These are phyloP conservation scores for Proales similis DNA, from an alignment of 1,140 invertebrate species.

Conservation along the genomic window DNA sequence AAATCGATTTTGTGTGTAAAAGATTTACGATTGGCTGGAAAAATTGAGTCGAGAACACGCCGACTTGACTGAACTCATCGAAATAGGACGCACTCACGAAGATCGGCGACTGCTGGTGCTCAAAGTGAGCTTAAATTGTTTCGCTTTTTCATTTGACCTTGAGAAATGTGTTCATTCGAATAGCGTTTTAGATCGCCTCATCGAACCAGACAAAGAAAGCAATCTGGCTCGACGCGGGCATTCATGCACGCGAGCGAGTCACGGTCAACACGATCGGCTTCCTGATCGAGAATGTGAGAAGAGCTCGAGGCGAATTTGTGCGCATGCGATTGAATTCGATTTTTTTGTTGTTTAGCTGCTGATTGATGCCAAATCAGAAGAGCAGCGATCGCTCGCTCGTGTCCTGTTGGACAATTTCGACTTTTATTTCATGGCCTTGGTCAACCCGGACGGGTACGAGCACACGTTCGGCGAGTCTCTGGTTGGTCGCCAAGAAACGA, in stretches of 20 bases:
- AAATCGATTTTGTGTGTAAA: too few relatives aligned
- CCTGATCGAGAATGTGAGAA: neutral
- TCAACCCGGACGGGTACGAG: slow-evolving; percentile 37
- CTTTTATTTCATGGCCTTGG: slow-evolving; percentile 23
- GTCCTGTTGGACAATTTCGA: slow-evolving; percentile 3
- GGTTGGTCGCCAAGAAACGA: neutral
- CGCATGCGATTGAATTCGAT: neutral
- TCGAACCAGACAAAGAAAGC: slow-evolving; percentile 3
- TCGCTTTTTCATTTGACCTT: neutral
- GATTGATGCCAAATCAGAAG: slow-evolving; percentile 1
- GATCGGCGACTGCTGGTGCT: slow-evolving; percentile 15
- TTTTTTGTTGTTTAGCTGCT: neutral
- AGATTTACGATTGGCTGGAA: slow-evolving; percentile 32
- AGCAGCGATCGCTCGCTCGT: neutral
- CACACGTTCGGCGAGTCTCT: neutral
- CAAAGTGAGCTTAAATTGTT: slow-evolving; percentile 1
- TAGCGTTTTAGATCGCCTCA: slow-evolving; percentile 5
- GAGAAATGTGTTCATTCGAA: too few relatives aligned
- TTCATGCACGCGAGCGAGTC: slow-evolving; percentile 21
- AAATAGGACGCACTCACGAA: slow-evolving; percentile 15
- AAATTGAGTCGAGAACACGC: neutral
- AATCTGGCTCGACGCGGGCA: slow-evolving; percentile 26
- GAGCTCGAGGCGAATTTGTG: neutral
- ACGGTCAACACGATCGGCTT: slow-evolving; percentile 7
- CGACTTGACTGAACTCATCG: slow-evolving; percentile 8